A percentile compares a stretch with the other conserved stretches of the same genome.
Conservation (phyloP, 2,797 vertebrate genomes). For the Darevskia mixta region DNA sequence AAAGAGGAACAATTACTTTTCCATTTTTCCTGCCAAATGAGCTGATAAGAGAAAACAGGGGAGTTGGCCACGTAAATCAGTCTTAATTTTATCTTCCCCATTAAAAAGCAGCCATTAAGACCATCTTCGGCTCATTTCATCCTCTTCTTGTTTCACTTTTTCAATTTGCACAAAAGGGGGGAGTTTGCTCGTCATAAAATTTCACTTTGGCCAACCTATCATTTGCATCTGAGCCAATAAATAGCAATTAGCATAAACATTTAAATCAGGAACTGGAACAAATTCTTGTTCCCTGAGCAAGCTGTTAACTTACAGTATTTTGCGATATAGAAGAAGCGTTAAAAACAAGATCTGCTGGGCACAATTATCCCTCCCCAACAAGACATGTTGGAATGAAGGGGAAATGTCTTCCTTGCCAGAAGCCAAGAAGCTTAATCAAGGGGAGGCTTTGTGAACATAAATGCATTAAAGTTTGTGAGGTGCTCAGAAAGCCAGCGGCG, state of each 20-base stretch:
- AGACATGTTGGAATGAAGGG: constrained; percentile 73
- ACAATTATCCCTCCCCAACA: constrained; percentile 78
- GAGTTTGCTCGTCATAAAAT: constrained; percentile 99
- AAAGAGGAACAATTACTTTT: constrained; percentile 94
- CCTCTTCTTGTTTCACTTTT: constrained; percentile 99
- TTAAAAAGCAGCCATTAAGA: constrained; percentile 99
- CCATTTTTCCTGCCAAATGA: constrained; percentile 93
- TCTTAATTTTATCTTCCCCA: constrained; percentile 99
- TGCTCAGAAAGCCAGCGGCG: constrained; percentile 10
- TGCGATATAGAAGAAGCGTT: constrained; percentile 81
- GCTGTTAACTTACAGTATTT: constrained; percentile 94
- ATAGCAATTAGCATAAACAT: constrained; percentile 99
- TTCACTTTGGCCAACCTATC: constrained; percentile 99
- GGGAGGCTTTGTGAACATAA: not conserved
- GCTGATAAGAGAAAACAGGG: constrained; percentile 96
- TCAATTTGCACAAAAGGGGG: constrained; percentile 99
- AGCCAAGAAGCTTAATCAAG: constrained; percentile 58
- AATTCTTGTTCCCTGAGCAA: constrained; percentile 97
- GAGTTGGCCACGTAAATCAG: constrained; percentile 99
- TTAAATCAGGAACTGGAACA: constrained; percentile 99
- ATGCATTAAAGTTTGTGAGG: constrained; percentile 33
- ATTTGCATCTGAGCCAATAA: constrained; percentile 99
- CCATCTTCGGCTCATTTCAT: constrained; percentile 99
- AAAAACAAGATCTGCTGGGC: constrained; percentile 80
- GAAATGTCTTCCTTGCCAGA: constrained; percentile 44